Percentiles rank a stretch among this genome's conserved stretches.
These are phyloP conservation scores for Glandiceps talaboti DNA, from an alignment of 53 echinoderm and acorn worm species.

Conservation along the genomic window DNA sequence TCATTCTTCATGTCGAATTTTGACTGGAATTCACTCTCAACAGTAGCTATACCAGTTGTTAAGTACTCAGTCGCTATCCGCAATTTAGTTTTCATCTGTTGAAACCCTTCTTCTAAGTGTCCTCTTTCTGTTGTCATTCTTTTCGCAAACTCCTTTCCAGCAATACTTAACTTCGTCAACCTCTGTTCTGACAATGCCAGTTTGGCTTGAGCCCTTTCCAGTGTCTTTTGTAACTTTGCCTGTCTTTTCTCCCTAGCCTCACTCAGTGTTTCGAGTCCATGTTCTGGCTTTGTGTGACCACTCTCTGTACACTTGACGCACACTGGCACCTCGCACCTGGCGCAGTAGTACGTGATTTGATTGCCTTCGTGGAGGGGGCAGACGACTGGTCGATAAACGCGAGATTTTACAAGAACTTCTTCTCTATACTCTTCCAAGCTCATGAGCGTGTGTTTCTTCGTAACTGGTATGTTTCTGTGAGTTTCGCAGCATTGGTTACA, in stretches of 20 bases:
- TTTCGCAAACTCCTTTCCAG: background rate
- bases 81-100: background rate
- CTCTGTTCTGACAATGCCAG: background rate
- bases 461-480: background rate
- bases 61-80: background rate
- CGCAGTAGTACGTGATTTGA: background rate
- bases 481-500: background rate
- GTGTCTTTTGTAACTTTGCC: background rate
- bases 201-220: background rate
- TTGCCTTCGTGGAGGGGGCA: background rate
- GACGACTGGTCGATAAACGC: background rate
- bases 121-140: background rate
- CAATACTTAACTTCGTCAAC: background rate
- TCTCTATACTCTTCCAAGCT: background rate
- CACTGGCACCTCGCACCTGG: background rate
- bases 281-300: background rate
- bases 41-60: background rate
- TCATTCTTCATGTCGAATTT: background rate
- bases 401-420: background rate
- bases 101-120: background rate
- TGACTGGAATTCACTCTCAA: background rate
- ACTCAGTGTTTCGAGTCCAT: background rate
- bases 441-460: background rate
- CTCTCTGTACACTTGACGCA: background rate
- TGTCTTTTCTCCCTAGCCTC: background rate